Percentiles rank a stretch among this genome's conserved stretches.
Evolutionary conservation across 2,113 vertebrate genomes (phyloP).

Genomic region (Panurus biarmicus): DNA sequence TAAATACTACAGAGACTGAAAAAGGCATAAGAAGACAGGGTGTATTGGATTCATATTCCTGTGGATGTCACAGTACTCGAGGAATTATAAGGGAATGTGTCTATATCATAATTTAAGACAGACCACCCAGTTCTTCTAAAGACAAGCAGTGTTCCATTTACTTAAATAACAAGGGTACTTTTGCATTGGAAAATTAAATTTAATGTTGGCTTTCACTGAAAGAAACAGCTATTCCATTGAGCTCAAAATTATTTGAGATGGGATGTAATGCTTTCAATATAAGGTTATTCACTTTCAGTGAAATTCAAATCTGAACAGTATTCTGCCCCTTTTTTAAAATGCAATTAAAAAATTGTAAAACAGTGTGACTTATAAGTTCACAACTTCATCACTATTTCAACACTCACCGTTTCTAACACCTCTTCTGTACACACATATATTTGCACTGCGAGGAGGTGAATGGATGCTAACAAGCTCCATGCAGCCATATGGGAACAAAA

Average conservation of each 20-base stretch:
- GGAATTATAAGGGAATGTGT: not conserved
- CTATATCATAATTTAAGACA: not conserved
- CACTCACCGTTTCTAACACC: not conserved
- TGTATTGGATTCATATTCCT: not conserved
- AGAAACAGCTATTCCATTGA: not conserved
- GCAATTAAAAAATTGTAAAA: not conserved
- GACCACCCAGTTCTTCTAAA: not conserved
- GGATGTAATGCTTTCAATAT: not conserved
- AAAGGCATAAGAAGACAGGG: not conserved
- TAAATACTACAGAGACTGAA: not conserved
- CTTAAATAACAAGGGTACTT: not conserved
- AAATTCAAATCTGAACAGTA: not conserved
- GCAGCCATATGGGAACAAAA: not conserved
- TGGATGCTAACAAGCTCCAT: not conserved
- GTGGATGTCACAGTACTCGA: not conserved
- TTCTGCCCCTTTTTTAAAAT: not conserved
- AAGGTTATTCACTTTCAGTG: not conserved
- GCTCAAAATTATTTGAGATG: not conserved
- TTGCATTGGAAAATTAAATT: not conserved
- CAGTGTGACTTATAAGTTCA: not conserved
- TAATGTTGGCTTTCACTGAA: not conserved
- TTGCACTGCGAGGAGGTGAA: not conserved
- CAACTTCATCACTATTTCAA: not conserved
- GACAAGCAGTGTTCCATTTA: not conserved
- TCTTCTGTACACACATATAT: not conserved